Percentiles rank a stretch among this genome's conserved stretches.
Conservation (phyloP, 53 echinoderm and acorn worm genomes). For the Stichopus horrens region DNA sequence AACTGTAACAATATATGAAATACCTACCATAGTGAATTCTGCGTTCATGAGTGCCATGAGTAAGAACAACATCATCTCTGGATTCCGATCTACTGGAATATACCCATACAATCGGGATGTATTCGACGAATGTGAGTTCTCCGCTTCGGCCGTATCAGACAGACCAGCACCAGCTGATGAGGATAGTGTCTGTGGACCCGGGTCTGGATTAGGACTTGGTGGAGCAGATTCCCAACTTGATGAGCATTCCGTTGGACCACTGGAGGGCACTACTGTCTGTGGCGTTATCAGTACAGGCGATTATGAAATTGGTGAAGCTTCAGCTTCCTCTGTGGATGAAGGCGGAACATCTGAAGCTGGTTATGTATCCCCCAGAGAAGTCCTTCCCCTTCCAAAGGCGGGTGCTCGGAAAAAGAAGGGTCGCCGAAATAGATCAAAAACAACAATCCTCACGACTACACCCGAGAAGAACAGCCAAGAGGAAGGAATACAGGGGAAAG, state of each 20-base stretch:
- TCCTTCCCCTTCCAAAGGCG: not conserved
- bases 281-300: not conserved
- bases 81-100: slow-evolving; percentile 3
- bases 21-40: slow-evolving; percentile 22
- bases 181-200: not conserved
- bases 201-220: not conserved
- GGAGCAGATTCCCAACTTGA: not conserved
- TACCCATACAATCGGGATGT: slow-evolving; percentile 22
- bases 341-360: no score
- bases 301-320: not conserved
- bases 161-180: not conserved
- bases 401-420: not conserved
- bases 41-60: not conserved
- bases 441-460: not conserved
- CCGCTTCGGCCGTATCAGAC: slow-evolving; percentile 2
- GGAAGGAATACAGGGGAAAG: not conserved
- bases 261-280: not conserved
- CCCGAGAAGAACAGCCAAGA: not conserved
- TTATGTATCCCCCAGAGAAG: not conserved
- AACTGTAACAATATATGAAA: slow-evolving; percentile 13
- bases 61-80: not conserved
- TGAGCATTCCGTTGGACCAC: not conserved
- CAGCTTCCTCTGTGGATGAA: not conserved
- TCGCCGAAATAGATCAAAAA: not conserved
- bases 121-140: not conserved